Evolutionary conservation across 2,113 vertebrate species (phyloP), one percentile per base, ranked within the genome.

Genomic region (Laticauda laticaudata): DNA sequence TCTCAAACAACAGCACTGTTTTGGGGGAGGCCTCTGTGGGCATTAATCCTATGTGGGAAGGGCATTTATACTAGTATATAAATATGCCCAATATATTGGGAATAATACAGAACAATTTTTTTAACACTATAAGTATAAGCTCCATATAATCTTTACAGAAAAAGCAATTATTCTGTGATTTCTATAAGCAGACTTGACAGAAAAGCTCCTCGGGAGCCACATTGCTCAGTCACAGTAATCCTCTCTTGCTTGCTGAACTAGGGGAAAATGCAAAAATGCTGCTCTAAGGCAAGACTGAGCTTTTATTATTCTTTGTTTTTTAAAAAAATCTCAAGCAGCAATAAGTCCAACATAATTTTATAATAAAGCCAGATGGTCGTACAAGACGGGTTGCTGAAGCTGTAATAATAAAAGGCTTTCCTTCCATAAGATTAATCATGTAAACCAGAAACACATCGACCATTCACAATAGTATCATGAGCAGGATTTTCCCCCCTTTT

Each of bases 401-500:
- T 86, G 43, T 20, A 48, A 87, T 56, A 91, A 95, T 64, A 92
- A 95, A 94, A 43, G 87, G 34, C 21, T 94, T 26, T 5, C 20
- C 45, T 94, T 94, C 54, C 81, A 87, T 81, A 87, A 91, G 90
- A 94, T 93, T 89, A 90, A 95, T 95, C 88, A 88, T 11, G 48
- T 0, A 4, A 61, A 7, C 29, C 26, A 48, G 90, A 92, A 90
- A 94, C 90, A 93, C 12, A 45, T 59, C 61, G 43, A 45, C 29
- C 59, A 56, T 92, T 75, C 81, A 90, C 88, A 93, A 57, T 24
- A 24, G 92, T 92, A 86, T 85, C 91, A 90, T 53, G n/a, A 64
- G 45, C 18, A 20, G 11, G 90, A 88, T 93, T 2, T n/a, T 0
- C 81, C 92, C 93, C 39, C 12, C 2, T 87, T 61, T 54, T 26